These are phyloP conservation scores for Odontophorus gujanensis DNA, from an alignment of 2,113 vertebrate genomes.

Conservation along the genomic window DNA sequence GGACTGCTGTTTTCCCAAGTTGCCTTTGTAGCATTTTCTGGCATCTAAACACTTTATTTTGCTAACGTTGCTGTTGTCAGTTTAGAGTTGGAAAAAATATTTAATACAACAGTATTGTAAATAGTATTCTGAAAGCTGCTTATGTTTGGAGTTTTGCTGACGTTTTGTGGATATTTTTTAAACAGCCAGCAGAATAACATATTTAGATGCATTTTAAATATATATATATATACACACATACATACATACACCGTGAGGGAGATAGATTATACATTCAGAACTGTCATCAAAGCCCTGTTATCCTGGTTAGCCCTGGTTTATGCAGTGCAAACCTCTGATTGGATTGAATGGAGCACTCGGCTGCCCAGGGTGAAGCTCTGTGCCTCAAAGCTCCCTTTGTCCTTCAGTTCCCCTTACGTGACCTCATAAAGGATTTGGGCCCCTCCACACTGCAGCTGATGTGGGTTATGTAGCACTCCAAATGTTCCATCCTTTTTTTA, in stretches of 20 bases:
- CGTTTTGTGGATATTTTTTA: background rate
- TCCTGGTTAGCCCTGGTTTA: background rate
- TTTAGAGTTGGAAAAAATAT: background rate
- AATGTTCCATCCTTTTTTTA: background rate
- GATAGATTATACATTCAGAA: background rate
- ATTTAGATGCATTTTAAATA: background rate
- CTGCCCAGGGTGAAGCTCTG: background rate
- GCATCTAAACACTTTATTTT: background rate
- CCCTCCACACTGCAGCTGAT: accelerated
- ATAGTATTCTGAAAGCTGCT: background rate
- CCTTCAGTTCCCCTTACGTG: background rate
- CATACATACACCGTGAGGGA: background rate
- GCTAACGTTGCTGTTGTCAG: background rate
- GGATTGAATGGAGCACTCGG: background rate
- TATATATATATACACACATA: no score
- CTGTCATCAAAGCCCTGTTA: accelerated
- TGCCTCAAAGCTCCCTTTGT: background rate
- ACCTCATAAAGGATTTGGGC: background rate
- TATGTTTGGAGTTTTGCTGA: background rate
- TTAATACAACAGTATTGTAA: background rate
- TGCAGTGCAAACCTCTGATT: background rate
- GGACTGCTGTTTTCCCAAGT: background rate
- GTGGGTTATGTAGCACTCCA: background rate
- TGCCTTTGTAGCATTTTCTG: background rate
- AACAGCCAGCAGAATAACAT: background rate